A percentile compares a stretch with the other conserved stretches of the same genome.
phyloP scores from a whole-genome alignment of 2,888 invertebrate genomes.

The Apomyelois bistriatella region DNA sequence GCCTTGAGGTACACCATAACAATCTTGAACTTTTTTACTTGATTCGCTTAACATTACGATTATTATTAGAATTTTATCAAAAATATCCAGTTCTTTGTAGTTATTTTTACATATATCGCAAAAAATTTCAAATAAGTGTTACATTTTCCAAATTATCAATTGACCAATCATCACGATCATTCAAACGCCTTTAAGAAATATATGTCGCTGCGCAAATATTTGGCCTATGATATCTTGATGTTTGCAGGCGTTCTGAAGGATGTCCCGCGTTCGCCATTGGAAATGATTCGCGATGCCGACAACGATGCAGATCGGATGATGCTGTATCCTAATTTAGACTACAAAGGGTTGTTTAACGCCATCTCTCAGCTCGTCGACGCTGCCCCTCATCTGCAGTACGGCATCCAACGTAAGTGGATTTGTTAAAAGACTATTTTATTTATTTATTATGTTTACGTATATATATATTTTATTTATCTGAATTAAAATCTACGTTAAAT shows the following conservation, averaged over 20 bases:
- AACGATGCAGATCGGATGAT: slow-evolving; percentile 92
- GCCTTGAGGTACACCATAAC: not conserved
- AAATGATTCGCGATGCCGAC: slow-evolving; percentile 93
- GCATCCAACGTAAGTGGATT: slow-evolving; percentile 84
- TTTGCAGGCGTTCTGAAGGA: slow-evolving; percentile 95
- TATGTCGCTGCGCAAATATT: no score
- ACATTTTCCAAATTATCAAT: no score
- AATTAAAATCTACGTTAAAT: no score
- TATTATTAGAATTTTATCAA: no score
- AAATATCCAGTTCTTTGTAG: no score
- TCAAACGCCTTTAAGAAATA: no score
- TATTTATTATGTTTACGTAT: no score
- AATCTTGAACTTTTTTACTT: not conserved
- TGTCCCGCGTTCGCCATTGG: slow-evolving; percentile 94
- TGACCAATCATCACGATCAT: no score
- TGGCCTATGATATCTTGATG: not conserved
- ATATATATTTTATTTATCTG: no score
- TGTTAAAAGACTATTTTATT: not conserved
- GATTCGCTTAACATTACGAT: no score
- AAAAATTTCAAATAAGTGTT: no score
- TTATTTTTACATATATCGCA: no score
- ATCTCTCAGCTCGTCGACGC: slow-evolving; percentile 94
- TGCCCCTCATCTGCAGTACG: slow-evolving; percentile 94
- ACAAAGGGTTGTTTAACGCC: slow-evolving; percentile 96
- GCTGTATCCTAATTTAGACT: slow-evolving; percentile 97